Base-by-base conservation (phyloP, 2,797 vertebrate species). In the Molossus molossus region DNA sequence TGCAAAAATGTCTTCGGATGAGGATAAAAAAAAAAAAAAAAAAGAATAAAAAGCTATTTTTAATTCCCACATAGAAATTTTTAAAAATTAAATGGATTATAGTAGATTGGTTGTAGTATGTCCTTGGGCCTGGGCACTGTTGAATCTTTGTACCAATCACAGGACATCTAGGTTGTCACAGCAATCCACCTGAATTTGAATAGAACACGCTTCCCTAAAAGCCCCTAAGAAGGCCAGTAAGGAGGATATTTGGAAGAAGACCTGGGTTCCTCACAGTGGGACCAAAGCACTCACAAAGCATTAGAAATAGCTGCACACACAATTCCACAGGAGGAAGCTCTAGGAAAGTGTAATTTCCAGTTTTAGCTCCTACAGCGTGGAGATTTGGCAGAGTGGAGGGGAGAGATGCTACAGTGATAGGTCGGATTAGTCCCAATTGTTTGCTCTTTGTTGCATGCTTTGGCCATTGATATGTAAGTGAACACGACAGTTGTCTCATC, bases 21-120 rank as follows among this genome's bases (percentile, higher is more conserved):
- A 33, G 33, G 33, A 33, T 33, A 33, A 33, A 33, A 33, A 33
- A 33, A 33, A 33, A 33, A 33, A 33, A 33, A 33, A 73, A 90
- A 90, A 90, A 72, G 20, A 50, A 82, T 75, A 60, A 80, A 75
- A 94, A 40, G 25, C 15, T 67, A 37, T 57, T 82, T 88, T 75
- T 29, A 53, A 65, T 77, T 82, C 72, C 29, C 7, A 45, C 60
- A 9, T 65, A 82, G 15, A 21, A 60, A 83, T 70, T 67, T 11
- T 0, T 53, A 83, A 92, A 93, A 93, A 25, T 67, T 17, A 91
- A 75, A 69, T 86, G 25, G 9, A 25, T 57, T 72, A 23, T 33
- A 48, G 10, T 14, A 58, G n/a, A 64, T 83, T 83, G 64, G 81
- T 76, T 65, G 37, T 58, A 87, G 21, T 55, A 11, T 60, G 55